phyloP scores from a whole-genome alignment of 2,888 invertebrate species.

The Drosophila aldrichi region DNA sequence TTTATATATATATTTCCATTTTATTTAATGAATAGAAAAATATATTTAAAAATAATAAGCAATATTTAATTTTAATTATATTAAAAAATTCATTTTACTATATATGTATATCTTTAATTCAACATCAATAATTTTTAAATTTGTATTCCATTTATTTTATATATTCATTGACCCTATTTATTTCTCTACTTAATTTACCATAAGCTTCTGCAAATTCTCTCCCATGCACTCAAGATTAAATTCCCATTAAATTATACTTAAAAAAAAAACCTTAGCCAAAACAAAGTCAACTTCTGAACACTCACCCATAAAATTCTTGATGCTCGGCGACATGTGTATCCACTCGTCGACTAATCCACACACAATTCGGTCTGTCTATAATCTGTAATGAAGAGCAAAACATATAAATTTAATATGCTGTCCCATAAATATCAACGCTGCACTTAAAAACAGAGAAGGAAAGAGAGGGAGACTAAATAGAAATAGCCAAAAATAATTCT shows the following conservation, averaged over 20 bases:
- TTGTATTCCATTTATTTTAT: too few species aligned
- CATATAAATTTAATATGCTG: conserved; percentile 77
- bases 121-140: too few species aligned
- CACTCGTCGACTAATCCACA: conserved; percentile 61
- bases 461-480: conserved; percentile 50
- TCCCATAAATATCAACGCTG: conserved; percentile 73
- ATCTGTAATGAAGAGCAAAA: conserved; percentile 73
- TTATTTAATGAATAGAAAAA: too few species aligned
- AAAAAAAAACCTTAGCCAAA: neutral
- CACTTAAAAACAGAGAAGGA: conserved; percentile 62
- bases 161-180: too few species aligned
- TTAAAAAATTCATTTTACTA: too few species aligned
- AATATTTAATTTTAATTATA: too few species aligned
- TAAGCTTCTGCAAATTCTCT: neutral
- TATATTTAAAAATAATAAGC: too few species aligned
- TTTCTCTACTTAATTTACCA: too few species aligned
- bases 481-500: conserved; percentile 65
- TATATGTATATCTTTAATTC: too few species aligned
- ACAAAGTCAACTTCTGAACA: neutral
- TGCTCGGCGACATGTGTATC: conserved; percentile 51
- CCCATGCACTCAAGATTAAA: neutral
- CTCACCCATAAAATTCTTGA: conserved; percentile 43
- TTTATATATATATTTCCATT: too few species aligned
- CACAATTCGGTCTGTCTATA: conserved; percentile 36
- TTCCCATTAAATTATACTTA: neutral